Base-by-base conservation (phyloP, 2,113 vertebrate genomes). In the Glareola pratincola region DNA sequence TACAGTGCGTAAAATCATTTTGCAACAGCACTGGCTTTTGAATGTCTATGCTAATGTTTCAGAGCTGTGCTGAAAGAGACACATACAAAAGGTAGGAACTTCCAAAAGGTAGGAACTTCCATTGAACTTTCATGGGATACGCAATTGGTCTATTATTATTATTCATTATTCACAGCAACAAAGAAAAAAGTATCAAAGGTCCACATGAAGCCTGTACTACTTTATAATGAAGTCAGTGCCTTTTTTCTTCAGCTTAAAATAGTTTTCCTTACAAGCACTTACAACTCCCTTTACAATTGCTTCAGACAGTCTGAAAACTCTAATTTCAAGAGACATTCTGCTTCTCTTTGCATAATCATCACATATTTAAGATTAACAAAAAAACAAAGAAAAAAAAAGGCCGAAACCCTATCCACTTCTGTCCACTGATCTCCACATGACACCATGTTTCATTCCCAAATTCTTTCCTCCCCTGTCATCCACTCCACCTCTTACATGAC, bases 401-500 rank as follows among this genome's bases (percentile, higher is more conserved):
- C 51, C 66, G 18, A 30, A 32, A 69, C 43, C 18, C 79, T 36
- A 20, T 14, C 26, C 41, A 24, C 23, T 63, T 27, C 43, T 60
- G n/a, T 66, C 24, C 27, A 22, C 2, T 57, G 47, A n/a, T 57
- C 57, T 85, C 66, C 20, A 15, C 3, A 11, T 2, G 36, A 62
- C 5, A 75, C 7, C 34, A 18, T 3, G 6, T 27, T 29, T 19
- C 64, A 59, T 53, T 81, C 57, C 73, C 80, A 71, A 77, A 48
- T 18, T 59, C 4, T 23, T 48, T 39, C 69, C 67, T 92, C 75
- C 71, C 57, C 80, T 43, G 19, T 45, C 51, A 87, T 53, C 67
- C 39, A 47, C 36, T 88, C 88, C 88, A 66, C 18, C 48, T 72
- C 98, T 98, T 98, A 99, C 99, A 92, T 99, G 98, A 96, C 99